phyloP scores from a whole-genome alignment of 1,140 invertebrate species.

The Solenopsis fugax region DNA sequence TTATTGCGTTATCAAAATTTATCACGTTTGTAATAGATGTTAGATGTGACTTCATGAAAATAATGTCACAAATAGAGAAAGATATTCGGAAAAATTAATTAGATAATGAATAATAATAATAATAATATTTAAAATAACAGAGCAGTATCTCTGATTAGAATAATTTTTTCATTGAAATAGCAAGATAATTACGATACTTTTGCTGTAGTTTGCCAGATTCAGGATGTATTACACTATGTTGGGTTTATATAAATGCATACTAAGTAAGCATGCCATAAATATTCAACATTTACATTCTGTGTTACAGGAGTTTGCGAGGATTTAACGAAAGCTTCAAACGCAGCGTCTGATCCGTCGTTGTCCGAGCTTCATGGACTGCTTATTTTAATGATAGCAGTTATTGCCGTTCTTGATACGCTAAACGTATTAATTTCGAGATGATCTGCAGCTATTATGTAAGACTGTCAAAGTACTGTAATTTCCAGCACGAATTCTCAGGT shows the following conservation, averaged over 20 bases:
- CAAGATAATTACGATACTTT: constrained; percentile 20
- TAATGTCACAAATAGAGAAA: not conserved
- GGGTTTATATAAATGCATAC: constrained; percentile 2
- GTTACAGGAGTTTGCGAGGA: constrained; percentile 84
- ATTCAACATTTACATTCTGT: constrained; percentile 63
- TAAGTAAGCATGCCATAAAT: constrained; percentile 35
- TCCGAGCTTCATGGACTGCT: constrained; percentile 76
- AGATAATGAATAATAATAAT: not conserved
- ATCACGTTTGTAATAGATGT: not conserved
- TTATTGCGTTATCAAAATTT: not conserved
- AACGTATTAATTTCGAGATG: constrained; percentile 83
- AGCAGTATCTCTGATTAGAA: not conserved
- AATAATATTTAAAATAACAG: not conserved
- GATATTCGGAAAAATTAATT: not conserved
- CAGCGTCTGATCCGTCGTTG: constrained; percentile 81
- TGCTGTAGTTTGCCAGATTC: not conserved
- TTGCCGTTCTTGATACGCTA: constrained; percentile 63
- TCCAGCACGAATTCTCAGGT: constrained; percentile 64
- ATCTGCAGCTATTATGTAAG: constrained; percentile 78
- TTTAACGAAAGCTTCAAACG: constrained; percentile 82
- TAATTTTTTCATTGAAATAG: not conserved
- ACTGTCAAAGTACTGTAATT: constrained; percentile 55
- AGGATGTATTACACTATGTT: not conserved
- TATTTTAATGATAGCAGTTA: constrained; percentile 70
- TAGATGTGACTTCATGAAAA: not conserved